Conservation (phyloP, 2,113 vertebrate species). For the Himantopus leucocephalus region DNA sequence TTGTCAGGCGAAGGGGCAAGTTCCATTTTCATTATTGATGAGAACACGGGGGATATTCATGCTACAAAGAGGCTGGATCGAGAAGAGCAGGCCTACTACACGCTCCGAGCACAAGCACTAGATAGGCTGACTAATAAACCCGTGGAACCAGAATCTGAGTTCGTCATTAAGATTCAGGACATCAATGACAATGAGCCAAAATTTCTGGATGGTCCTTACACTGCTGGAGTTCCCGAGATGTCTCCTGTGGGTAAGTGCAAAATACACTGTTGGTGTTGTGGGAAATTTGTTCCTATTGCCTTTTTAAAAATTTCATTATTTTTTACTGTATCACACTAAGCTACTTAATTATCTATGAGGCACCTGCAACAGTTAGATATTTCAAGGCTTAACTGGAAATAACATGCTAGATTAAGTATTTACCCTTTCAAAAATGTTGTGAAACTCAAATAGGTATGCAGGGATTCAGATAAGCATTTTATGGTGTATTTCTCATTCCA, state of each 20-base stretch:
- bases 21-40: constrained; percentile 98
- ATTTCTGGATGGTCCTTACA: constrained; percentile 92
- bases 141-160: constrained; percentile 90
- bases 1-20: constrained; percentile 92
- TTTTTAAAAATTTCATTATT: constrained; percentile 27
- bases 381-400: constrained; percentile 18
- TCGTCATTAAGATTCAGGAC: constrained; percentile 97
- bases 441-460: constrained; percentile 5
- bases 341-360: constrained; percentile 60
- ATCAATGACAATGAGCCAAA: constrained; percentile 98
- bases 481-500: background rate
- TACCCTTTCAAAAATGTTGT: constrained; percentile 12
- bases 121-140: constrained; percentile 88
- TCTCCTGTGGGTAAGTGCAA: constrained; percentile 90
- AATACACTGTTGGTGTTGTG: background rate
- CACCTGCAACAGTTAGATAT: constrained; percentile 51
- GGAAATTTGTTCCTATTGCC: constrained; percentile 10
- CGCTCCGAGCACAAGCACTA: constrained; percentile 88
- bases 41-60: constrained; percentile 96
- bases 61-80: constrained; percentile 94
- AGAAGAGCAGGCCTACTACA: constrained; percentile 95
- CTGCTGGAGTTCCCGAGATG: constrained; percentile 93
- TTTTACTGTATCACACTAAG: background rate
- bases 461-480: constrained; percentile 12
- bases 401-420: constrained; percentile 40